Evolutionary conservation across 2,888 invertebrate genomes (phyloP).

Genomic region (Anaspis maculata): DNA sequence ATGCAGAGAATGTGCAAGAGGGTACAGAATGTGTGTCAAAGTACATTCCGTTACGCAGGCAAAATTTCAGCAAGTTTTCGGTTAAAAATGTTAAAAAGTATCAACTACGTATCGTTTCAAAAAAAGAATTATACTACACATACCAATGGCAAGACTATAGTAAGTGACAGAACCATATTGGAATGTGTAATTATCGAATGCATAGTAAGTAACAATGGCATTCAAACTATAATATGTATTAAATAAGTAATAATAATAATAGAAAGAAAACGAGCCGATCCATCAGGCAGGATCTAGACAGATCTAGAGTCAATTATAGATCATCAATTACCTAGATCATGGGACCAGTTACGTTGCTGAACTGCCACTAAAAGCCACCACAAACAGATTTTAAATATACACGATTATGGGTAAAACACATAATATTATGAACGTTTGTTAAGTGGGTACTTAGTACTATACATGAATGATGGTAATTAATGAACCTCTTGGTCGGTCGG

Average conservation of each 20-base stretch:
- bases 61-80: constrained; percentile 30
- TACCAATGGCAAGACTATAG: constrained; percentile 12
- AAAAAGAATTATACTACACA: constrained; percentile 12
- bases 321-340: constrained; percentile 51
- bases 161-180: constrained; percentile 14
- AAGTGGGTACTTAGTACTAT: not conserved
- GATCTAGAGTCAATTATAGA: constrained; percentile 38
- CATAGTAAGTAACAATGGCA: too few species aligned
- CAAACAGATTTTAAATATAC: constrained; percentile 30
- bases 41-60: constrained; percentile 37
- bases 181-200: constrained; percentile 23
- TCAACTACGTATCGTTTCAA: constrained; percentile 14
- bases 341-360: constrained; percentile 54
- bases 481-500: too few species aligned
- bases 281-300: constrained; percentile 42
- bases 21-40: constrained; percentile 40
- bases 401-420: not conserved
- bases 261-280: constrained; percentile 35
- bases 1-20: constrained; percentile 42
- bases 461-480: too few species aligned
- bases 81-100: too few species aligned
- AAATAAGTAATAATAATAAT: constrained; percentile 13
- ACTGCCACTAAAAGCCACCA: constrained; percentile 50
- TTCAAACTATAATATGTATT: constrained; percentile 23
- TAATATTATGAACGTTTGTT: not conserved